Evolutionary conservation across 2,888 invertebrate genomes (phyloP).

Genomic region (Cancer borealis): DNA sequence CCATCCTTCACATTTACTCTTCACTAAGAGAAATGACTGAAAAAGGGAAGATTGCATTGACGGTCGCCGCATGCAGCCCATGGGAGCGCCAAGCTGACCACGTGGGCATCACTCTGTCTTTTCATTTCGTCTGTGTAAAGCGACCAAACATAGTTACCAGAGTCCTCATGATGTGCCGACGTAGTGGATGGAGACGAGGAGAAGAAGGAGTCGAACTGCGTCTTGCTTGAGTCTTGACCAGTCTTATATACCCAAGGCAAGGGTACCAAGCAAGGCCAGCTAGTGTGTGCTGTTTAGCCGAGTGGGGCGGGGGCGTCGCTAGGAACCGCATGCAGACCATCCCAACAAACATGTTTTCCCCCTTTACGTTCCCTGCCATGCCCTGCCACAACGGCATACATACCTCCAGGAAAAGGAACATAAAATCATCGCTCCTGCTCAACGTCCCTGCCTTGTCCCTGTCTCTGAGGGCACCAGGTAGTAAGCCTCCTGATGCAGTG

Average conservation of each 20-base stretch:
- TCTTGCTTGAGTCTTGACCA: neutral
- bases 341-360: neutral
- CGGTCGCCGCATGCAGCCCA: neutral
- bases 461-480: neutral
- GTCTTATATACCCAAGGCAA: slow-evolving; percentile 46
- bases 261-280: slow-evolving; percentile 28
- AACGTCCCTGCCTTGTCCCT: neutral
- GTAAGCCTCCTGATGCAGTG: neutral
- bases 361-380: neutral
- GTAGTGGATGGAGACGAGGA: slow-evolving; percentile 26
- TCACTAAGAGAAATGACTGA: neutral
- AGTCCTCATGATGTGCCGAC: slow-evolving; percentile 54
- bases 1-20: neutral
- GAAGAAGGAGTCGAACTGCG: slow-evolving; percentile 48
- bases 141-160: slow-evolving; percentile 51
- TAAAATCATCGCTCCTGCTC: neutral
- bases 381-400: neutral
- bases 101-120: neutral
- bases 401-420: neutral
- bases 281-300: neutral
- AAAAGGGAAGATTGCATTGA: slow-evolving; percentile 1
- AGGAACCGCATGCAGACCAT: neutral
- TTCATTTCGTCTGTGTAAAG: neutral
- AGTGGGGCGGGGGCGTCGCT: slow-evolving; percentile 9
- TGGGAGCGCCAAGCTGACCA: neutral